These are phyloP conservation scores for Onchidella celtica DNA, from an alignment of 2,888 invertebrate species.

Conservation along the genomic window DNA sequence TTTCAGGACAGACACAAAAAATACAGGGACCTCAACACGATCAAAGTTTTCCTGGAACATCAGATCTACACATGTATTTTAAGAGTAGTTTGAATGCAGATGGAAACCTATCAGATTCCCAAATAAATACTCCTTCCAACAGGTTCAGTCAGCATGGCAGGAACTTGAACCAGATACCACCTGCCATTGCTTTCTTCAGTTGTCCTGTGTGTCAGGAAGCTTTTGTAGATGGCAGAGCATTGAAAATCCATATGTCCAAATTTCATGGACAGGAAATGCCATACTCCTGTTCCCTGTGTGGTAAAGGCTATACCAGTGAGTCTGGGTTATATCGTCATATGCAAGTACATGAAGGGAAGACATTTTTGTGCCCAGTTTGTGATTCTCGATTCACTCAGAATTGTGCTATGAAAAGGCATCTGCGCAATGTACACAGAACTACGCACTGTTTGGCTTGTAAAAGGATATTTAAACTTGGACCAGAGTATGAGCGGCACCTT, in stretches of 20 bases:
- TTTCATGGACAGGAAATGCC: conserved; percentile 38
- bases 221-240: not conserved
- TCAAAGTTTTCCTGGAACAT: conserved; percentile 15
- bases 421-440: conserved; percentile 16
- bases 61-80: conserved; percentile 21
- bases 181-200: no score
- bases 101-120: not conserved
- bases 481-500: conserved; percentile 39
- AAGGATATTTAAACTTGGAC: conserved; percentile 25
- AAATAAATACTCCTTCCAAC: not conserved
- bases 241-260: conserved; percentile 31
- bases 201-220: conserved; percentile 20
- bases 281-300: conserved; percentile 42
- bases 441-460: conserved; percentile 34
- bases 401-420: conserved; percentile 39
- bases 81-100: not conserved
- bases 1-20: conserved; percentile 21
- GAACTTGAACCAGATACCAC: conserved; percentile 7
- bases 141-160: no score
- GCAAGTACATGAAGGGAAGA: conserved; percentile 44
- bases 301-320: conserved; percentile 39
- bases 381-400: conserved; percentile 43
- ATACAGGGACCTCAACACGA: not conserved
- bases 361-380: conserved; percentile 38
- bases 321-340: conserved; percentile 36